Base-by-base conservation (phyloP, 1,140 invertebrate species). In the Pseudomyrmex cubaensis region DNA sequence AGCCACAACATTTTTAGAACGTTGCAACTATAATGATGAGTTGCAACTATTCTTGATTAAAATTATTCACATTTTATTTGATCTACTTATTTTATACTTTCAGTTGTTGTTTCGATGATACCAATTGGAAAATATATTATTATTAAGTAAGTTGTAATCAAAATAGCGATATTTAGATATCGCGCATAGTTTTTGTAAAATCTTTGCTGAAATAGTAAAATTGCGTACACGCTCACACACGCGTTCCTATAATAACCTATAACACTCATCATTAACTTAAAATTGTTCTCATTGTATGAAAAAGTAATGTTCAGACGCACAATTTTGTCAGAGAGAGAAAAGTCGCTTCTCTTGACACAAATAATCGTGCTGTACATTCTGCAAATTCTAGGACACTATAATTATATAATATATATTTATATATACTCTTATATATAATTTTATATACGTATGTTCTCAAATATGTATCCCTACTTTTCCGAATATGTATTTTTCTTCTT, bases 401-500 rank as follows among this genome's bases (percentile, higher is more conserved):
- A 25, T 25, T 25, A 25, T 22, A 22, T 22, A 22, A 22, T 22
- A 25, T 25, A 25, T 25, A 25, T 3, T 25, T 25, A 25, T 25
- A 25, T 25, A 25, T 25, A 25, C 35, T 7, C 5, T 35, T 5
- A 52, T 57, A 44, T 15, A 57, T 48, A 77, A 22, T 13, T 35
- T 70, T 69, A 69, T 25, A 22, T 46, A 70, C 0, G 13, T 22
- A 48, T 8, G 25, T 70, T 50, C 50, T 57, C 10, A 15, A 25
- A 22, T 78, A 44, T 69, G 12, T 25, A 44, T 78, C 59, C 63
- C 44, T 70, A 5, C n/a, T 17, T 69, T 35, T 35, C 9, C 12
- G 7, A 46, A 2, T 25, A 57, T 9, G 57, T 22, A 22, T 78
- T 54, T 78, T 46, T 17, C 72, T 80, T 70, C 44, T 70, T 72